Percentiles rank a stretch among this genome's conserved stretches.
These are phyloP conservation scores for Megaleporinus macrocephalus DNA, from an alignment of 2,113 vertebrate species.

Conservation along the genomic window DNA sequence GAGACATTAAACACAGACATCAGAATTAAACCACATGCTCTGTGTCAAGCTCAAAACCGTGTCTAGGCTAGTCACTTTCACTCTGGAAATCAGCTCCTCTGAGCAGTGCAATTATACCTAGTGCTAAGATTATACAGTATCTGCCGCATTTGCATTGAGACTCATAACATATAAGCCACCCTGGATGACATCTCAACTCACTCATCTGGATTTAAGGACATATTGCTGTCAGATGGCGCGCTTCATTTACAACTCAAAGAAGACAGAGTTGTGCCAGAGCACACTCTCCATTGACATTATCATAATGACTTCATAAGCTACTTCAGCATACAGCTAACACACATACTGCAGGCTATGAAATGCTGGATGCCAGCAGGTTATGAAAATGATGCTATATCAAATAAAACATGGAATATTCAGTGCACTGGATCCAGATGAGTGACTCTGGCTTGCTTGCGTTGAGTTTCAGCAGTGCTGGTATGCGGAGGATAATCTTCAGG, in stretches of 20 bases:
- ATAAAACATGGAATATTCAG: not conserved
- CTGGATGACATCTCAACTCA: not conserved
- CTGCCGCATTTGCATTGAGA: not conserved
- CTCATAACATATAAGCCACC: not conserved
- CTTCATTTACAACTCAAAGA: slow-evolving; percentile 30
- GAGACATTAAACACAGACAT: slow-evolving; percentile 54
- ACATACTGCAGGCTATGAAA: not conserved
- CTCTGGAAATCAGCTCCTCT: not conserved
- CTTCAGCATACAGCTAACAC: not conserved
- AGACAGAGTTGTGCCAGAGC: slow-evolving; percentile 11
- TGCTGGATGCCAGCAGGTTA: not conserved
- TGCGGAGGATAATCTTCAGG: slow-evolving; percentile 25
- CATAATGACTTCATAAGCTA: slow-evolving; percentile 5
- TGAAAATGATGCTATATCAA: slow-evolving; percentile 8
- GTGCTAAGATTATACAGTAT: not conserved
- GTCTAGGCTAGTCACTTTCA: not conserved
- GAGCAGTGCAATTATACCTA: not conserved
- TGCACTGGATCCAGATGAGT: slow-evolving; percentile 11
- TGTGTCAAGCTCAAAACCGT: not conserved
- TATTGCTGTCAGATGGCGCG: slow-evolving; percentile 14
- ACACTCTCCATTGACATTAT: slow-evolving; percentile 1
- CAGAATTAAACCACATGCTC: not conserved
- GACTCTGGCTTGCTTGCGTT: not conserved
- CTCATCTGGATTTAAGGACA: not conserved
- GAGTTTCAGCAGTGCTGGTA: slow-evolving; percentile 3